Base-by-base conservation (phyloP, 1,140 invertebrate species). In the Rhizoglyphus robini region DNA sequence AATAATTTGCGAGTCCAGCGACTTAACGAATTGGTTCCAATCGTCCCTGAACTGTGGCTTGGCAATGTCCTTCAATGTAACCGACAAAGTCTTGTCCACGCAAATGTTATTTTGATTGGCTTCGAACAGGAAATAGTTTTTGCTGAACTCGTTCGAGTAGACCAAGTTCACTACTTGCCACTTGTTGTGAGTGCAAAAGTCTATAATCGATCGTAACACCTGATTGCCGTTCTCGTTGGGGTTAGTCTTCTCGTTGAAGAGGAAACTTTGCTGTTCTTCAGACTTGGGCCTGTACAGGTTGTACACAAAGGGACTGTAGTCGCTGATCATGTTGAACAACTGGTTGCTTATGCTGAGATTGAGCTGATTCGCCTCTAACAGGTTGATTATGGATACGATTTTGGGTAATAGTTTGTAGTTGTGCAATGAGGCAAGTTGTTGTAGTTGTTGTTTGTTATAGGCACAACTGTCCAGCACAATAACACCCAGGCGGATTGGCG, bases 61-160 rank as follows among this genome's bases (percentile, higher is more conserved):
- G 18, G n/a, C 46, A 47, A 64, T 51, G 41, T 64, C 63, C 32
- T 64, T 48, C 2, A 60, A 3, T 13, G 38, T 64, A 34, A 64
- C 27, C 11, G 18, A 20, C 18, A 64, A 30, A 3, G 46, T 64
- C 20, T 48, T 48, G 29, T 64, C 63, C 11, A 64, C 63, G 32
- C 63, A 64, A 64, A 64, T 31, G 4, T 64, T 64, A 18, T 27
- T 49, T 38, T 64, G 20, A 38, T 64, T 64, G 25, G 63, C 63
- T 48, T 64, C 27, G 38, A 64, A 48, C 25, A 49, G 38, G 38
- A 64, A 64, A 27, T 25, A 64, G 27, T 64, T 51, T 25, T 57
- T 57, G 25, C 13, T 25, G 8, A 49, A 48, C 27, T 51, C 41
- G 31, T 64, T 48, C 4, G 63, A 51, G 41, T 64, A 64, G n/a